phyloP scores from a whole-genome alignment of 2,888 invertebrate species.

The Gisinianus flammeolus region DNA sequence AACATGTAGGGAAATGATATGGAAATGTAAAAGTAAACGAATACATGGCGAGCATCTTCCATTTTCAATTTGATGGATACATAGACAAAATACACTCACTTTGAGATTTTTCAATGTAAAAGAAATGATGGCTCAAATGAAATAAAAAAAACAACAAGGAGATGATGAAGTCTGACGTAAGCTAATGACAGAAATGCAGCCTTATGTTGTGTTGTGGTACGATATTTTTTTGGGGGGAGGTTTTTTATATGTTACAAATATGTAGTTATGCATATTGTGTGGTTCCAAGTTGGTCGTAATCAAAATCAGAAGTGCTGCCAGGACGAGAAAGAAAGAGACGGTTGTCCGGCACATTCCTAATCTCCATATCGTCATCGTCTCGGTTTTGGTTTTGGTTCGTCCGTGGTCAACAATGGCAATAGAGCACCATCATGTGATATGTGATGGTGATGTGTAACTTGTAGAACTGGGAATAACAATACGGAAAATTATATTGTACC shows the following conservation, averaged over 20 bases:
- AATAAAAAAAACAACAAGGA: not conserved
- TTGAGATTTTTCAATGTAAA: not conserved
- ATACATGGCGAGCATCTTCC: too few species aligned
- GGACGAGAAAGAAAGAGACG: not conserved
- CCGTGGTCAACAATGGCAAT: not conserved
- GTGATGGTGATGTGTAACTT: too few species aligned
- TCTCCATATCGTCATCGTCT: not conserved
- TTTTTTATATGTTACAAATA: too few species aligned
- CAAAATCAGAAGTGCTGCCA: slow-evolving; percentile 6
- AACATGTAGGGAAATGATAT: not conserved
- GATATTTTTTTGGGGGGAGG: too few species aligned
- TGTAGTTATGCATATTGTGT: too few species aligned
- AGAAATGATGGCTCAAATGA: not conserved
- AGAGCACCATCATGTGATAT: not conserved
- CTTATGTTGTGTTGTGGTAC: too few species aligned
- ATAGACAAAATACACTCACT: too few species aligned
- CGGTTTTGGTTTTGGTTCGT: not conserved
- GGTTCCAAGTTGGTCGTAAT: not conserved
- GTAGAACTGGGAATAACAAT: too few species aligned
- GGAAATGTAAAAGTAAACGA: not conserved
- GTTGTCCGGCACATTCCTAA: slow-evolving; percentile 2
- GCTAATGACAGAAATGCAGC: slow-evolving; percentile 2
- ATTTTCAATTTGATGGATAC: not conserved
- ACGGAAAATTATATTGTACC: too few species aligned
- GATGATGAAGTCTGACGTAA: slow-evolving; percentile 1